phyloP scores from a whole-genome alignment of 2,797 vertebrate species.

The Anabas testudineus region DNA sequence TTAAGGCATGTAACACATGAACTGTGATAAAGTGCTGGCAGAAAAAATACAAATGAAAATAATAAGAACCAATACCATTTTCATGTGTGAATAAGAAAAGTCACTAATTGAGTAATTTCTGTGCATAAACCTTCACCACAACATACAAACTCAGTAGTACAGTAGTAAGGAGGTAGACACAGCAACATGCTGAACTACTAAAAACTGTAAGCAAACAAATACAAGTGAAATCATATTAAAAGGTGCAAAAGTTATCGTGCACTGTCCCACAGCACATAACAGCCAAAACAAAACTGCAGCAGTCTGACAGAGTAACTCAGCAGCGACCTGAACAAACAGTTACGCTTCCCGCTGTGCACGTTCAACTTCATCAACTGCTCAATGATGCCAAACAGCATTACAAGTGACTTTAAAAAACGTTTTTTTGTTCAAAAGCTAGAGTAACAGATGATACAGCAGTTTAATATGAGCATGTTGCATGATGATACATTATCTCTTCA shows the following conservation, averaged over 20 bases:
- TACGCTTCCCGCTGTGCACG: not conserved
- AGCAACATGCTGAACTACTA: constrained; percentile 24
- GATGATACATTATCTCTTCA: constrained; percentile 5
- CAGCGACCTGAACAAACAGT: not conserved
- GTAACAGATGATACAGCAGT: constrained; percentile 20
- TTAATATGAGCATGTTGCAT: not conserved
- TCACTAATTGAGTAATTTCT: constrained; percentile 9
- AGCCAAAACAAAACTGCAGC: not conserved
- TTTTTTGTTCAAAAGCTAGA: constrained; percentile 13
- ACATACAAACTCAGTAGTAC: constrained; percentile 31
- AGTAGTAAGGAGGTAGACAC: constrained; percentile 46
- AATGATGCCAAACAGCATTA: constrained; percentile 16
- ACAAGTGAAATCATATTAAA: constrained; percentile 27
- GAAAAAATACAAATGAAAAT: constrained; percentile 17
- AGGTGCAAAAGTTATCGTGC: constrained; percentile 10
- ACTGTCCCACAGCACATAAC: constrained; percentile 14
- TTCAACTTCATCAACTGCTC: constrained; percentile 19
- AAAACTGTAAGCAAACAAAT: constrained; percentile 13
- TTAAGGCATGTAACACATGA: constrained; percentile 37
- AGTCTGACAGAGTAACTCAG: constrained; percentile 2
- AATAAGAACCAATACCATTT: constrained; percentile 10
- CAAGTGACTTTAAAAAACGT: constrained; percentile 20
- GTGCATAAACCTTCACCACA: constrained; percentile 36
- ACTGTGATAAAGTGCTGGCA: constrained; percentile 56
- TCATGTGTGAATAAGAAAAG: constrained; percentile 3